Evolutionary conservation across 2,888 invertebrate genomes (phyloP).

Genomic region (Malthinus seriepunctatus): DNA sequence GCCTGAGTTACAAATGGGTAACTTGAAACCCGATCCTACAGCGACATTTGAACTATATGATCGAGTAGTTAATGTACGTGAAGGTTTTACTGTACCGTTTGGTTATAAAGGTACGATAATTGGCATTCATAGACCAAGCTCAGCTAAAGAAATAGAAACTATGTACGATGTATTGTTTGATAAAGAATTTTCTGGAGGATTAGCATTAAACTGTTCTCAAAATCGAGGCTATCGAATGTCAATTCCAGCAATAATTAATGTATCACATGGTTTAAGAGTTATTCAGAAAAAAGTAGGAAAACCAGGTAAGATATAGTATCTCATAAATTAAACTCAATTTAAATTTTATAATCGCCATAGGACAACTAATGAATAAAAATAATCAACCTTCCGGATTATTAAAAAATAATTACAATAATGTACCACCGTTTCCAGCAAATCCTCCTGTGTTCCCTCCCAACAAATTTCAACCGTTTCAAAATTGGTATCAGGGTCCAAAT

Average conservation of each 20-base stretch:
- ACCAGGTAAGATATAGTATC: slow-evolving; percentile 36
- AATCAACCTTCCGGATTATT: too few relatives aligned
- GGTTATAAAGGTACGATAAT: slow-evolving; percentile 86
- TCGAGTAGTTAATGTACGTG: slow-evolving; percentile 79
- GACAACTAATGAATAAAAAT: too few relatives aligned
- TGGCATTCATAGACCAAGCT: slow-evolving; percentile 58
- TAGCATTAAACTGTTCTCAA: slow-evolving; percentile 56
- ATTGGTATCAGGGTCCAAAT: slow-evolving; percentile 14
- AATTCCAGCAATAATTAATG: slow-evolving; percentile 62
- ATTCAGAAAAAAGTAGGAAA: slow-evolving; percentile 49
- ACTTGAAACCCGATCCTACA: slow-evolving; percentile 67
- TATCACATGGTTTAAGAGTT: slow-evolving; percentile 59
- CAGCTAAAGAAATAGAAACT: slow-evolving; percentile 52
- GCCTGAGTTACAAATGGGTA: slow-evolving; percentile 55
- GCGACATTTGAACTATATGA: slow-evolving; percentile 75
- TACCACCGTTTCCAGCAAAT: slow-evolving; percentile 1
- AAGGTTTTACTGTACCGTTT: slow-evolving; percentile 76
- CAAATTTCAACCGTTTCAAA: slow-evolving; percentile 10
- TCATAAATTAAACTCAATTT: not conserved
- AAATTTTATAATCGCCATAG: not conserved
- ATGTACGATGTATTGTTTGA: slow-evolving; percentile 85
- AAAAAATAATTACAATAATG: not conserved
- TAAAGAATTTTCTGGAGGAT: slow-evolving; percentile 70
- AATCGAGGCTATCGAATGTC: slow-evolving; percentile 59
- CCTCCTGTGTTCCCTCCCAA: not conserved